These are phyloP conservation scores for Cataglyphis rosenhaueri DNA, from an alignment of 2,888 invertebrate genomes.

Conservation along the genomic window DNA sequence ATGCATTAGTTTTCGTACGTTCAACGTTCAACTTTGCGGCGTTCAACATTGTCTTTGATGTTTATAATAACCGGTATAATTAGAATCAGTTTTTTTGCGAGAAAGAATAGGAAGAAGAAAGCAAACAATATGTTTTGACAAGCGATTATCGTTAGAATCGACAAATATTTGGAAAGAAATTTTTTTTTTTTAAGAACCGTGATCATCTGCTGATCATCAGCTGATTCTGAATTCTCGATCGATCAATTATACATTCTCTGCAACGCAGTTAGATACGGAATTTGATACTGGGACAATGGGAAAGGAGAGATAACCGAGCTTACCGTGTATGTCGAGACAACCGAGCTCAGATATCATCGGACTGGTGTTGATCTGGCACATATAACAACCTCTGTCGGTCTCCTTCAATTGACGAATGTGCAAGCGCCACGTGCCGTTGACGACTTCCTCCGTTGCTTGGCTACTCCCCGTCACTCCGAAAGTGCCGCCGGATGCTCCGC, in stretches of 20 bases:
- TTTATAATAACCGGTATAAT: conserved; percentile 58
- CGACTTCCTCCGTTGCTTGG: conserved; percentile 92
- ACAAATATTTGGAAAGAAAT: neutral
- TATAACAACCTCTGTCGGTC: conserved; percentile 94
- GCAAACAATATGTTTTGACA: neutral
- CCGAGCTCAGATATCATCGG: conserved; percentile 95
- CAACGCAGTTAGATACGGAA: neutral
- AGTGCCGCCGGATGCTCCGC: conserved; percentile 87
- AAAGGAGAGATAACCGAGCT: conserved; percentile 78
- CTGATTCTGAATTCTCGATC: neutral
- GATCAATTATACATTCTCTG: neutral
- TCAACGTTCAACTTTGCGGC: conserved; percentile 6
- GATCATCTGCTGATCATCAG: neutral
- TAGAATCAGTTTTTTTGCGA: conserved; percentile 49
- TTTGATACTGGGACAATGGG: neutral
- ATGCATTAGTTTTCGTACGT: neutral
- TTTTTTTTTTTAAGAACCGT: neutral
- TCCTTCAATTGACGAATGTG: conserved; percentile 93
- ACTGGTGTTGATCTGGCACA: conserved; percentile 96
- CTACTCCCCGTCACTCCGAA: conserved; percentile 93
- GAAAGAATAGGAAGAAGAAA: too few relatives aligned
- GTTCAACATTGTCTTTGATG: conserved; percentile 61
- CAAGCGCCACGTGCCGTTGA: conserved; percentile 94
- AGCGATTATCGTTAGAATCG: neutral
- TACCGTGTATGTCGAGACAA: conserved; percentile 95